Evolutionary conservation across 2,797 vertebrate genomes (phyloP), one percentile per base, ranked within the genome.

Genomic region (Eutrigla gurnardus): DNA sequence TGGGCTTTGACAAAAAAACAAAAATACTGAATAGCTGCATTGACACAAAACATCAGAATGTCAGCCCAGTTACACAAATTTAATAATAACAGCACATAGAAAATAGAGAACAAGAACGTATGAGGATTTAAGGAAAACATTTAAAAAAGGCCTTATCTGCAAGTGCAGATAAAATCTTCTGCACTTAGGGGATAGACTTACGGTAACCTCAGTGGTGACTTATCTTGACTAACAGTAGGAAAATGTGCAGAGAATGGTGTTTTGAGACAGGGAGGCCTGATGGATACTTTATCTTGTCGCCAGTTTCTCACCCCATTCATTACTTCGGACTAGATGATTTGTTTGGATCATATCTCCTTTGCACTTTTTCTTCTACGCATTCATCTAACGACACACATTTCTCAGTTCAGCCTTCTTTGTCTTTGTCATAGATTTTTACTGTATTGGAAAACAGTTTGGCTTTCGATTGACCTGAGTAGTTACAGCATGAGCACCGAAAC

Each of bases 121-220:
- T 25, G 32, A 37, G 17, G 7, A 11, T 25, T 18, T 13, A 36
- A 18, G 33, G 33, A 57, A 32, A 75, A 35, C 55, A 60, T 37
- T n/a, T n/a, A 70, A 73, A 64, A 25, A 71, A 15, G 47, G 18
- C 58, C 66, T 74, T 80, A 81, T 82, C 73, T 70, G 40, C 37
- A 71, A 75, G 37, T 45, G 67, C 13, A 47, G 77, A 85, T 85
- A 68, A 17, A 60, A 73, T 84, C 81, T 54, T 33, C 15, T 77
- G 58, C 65, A 77, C 63, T 75, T 70, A 37, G 15, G 42, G 25
- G 58, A 57, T 64, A 62, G 59, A 63, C 35, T 67, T 50, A 37
- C 32, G 35, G 54, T 70, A 53, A 39, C 60, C 57, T 65, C 49
- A 42, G 36, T 13, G 57, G 32, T 1, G 17, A 65, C 61, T 70